phyloP scores from a whole-genome alignment of 2,797 vertebrate genomes.

The Cyprinella venusta region DNA sequence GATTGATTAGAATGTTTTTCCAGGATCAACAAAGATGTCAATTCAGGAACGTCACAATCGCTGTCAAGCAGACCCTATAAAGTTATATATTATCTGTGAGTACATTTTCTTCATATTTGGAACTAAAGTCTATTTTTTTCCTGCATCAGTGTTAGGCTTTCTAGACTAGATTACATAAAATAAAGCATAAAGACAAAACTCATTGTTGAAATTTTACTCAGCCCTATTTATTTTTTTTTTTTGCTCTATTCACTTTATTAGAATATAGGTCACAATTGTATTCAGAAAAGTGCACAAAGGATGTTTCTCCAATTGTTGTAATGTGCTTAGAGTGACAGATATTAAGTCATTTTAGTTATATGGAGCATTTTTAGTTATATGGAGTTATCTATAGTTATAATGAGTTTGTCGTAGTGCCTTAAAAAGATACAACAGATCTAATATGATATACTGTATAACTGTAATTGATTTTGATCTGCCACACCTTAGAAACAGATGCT shows the following conservation, averaged over 20 bases:
- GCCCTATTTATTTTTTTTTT: background rate
- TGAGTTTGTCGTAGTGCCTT: background rate
- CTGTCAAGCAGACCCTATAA: background rate
- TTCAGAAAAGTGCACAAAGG: background rate
- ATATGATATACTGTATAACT: background rate
- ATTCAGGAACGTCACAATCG: background rate
- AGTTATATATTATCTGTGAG: too few species aligned
- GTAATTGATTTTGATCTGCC: slow-evolving; percentile 4
- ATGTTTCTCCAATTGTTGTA: background rate
- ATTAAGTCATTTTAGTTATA: background rate
- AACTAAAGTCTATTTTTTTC: background rate
- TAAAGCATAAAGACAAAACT: background rate
- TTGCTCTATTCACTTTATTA: slow-evolving; percentile 13
- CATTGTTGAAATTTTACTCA: background rate
- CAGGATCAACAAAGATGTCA: background rate
- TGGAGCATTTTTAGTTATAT: background rate
- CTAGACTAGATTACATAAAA: background rate
- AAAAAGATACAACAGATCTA: background rate
- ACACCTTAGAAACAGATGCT: background rate
- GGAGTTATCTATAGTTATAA: too few species aligned
- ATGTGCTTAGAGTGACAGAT: background rate
- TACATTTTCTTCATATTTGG: too few species aligned
- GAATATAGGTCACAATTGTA: background rate
- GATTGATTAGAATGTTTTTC: background rate
- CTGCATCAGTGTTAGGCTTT: background rate